Evolutionary conservation across 64 coral and sea anemone genomes (phyloP).

Genomic region (Exaiptasia diaphana): DNA sequence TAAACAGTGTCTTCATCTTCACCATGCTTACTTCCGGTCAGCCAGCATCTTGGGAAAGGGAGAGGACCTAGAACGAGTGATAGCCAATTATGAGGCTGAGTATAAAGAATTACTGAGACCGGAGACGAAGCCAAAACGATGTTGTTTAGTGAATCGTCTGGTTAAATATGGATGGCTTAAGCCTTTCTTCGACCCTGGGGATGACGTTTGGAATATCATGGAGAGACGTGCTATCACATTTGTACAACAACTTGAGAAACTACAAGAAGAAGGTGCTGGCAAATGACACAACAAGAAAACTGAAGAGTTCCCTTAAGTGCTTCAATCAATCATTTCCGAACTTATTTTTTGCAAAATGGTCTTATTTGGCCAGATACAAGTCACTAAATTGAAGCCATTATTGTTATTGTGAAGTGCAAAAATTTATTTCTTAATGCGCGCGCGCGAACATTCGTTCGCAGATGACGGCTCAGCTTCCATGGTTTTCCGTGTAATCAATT

Average conservation of each 20-base stretch:
- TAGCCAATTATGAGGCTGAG: background rate
- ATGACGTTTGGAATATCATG: conserved; percentile 14
- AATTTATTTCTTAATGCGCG: too few species aligned
- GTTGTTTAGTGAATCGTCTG: background rate
- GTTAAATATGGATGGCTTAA: background rate
- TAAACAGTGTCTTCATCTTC: conserved; percentile 4
- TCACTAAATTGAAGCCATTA: too few species aligned
- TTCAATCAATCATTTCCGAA: too few species aligned
- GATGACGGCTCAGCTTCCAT: too few species aligned
- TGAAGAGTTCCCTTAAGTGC: too few species aligned
- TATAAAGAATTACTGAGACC: background rate
- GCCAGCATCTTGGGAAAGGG: background rate
- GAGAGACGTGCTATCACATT: background rate
- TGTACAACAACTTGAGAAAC: background rate
- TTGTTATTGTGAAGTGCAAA: too few species aligned
- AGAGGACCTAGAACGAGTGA: background rate
- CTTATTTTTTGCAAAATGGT: too few species aligned
- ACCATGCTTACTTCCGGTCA: background rate
- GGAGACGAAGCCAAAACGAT: background rate
- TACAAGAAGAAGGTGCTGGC: too few species aligned
- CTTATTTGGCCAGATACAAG: too few species aligned
- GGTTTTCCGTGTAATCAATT: too few species aligned
- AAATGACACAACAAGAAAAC: too few species aligned
- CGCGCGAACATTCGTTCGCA: too few species aligned
- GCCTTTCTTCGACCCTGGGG: background rate